phyloP scores from a whole-genome alignment of 1,140 invertebrate genomes.

The Riptortus pedestris region DNA sequence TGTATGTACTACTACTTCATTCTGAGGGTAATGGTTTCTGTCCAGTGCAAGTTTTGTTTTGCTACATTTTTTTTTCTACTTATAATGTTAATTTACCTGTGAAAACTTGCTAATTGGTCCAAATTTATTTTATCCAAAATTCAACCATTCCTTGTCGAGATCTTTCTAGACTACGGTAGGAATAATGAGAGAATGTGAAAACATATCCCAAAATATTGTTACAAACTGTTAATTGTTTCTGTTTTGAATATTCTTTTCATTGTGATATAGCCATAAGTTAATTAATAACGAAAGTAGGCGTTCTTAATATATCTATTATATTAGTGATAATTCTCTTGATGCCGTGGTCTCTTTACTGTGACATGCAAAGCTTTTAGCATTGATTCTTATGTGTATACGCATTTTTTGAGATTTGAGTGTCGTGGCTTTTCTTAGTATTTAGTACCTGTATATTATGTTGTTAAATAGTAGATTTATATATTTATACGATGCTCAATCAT shows the following conservation, averaged over 20 bases:
- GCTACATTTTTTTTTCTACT: not conserved
- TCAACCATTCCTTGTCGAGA: conserved; percentile 27
- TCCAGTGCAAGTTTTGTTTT: not conserved
- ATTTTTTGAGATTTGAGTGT: conserved; percentile 13
- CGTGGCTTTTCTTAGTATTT: conserved; percentile 23
- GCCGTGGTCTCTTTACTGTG: conserved; percentile 17
- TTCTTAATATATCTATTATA: conserved; percentile 23
- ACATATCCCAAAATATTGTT: conserved; percentile 30
- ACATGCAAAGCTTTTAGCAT: conserved; percentile 10
- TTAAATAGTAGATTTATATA: conserved; percentile 25
- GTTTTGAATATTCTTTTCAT: conserved; percentile 28
- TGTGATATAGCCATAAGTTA: conserved; percentile 34
- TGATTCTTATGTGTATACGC: conserved; percentile 23
- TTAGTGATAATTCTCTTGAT: conserved; percentile 23
- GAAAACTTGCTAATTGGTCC: not conserved
- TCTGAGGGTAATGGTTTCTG: not conserved
- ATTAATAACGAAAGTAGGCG: conserved; percentile 24
- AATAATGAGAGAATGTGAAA: conserved; percentile 20
- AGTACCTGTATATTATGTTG: conserved; percentile 25
- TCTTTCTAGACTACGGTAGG: conserved; percentile 23
- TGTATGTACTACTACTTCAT: not conserved
- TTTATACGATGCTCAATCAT: conserved; percentile 24
- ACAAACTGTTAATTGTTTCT: conserved; percentile 29
- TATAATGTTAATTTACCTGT: not conserved
- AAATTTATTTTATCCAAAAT: conserved; percentile 22